A percentile compares a stretch with the other conserved stretches of the same genome.
phyloP scores from a whole-genome alignment of 2,113 vertebrate genomes.

The Alethe diademata region DNA sequence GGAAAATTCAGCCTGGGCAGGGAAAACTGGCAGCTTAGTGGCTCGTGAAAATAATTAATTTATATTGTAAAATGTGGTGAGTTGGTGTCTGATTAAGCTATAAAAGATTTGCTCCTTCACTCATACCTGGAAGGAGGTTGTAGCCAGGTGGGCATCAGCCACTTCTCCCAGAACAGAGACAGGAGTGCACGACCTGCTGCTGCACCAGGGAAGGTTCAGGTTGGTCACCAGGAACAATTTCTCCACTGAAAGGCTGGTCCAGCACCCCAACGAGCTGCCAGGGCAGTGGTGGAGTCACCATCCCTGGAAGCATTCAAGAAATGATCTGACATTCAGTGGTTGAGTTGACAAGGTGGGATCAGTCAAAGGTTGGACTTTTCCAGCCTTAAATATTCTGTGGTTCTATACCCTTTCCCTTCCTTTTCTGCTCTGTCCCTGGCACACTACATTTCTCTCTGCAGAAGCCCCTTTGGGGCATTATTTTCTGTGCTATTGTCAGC shows the following conservation, averaged over 20 bases:
- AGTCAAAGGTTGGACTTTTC: neutral
- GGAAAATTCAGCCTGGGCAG: neutral
- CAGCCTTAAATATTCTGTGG: neutral
- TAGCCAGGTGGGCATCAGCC: neutral
- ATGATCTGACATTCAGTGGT: neutral
- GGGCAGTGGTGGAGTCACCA: too few relatives aligned
- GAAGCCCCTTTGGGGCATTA: neutral
- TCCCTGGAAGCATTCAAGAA: neutral
- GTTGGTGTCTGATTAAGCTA: neutral
- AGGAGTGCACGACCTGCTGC: neutral
- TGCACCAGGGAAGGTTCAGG: neutral
- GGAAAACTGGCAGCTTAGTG: neutral
- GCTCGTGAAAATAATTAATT: neutral
- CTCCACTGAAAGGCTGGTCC: neutral
- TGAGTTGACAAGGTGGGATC: neutral
- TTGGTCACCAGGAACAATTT: neutral
- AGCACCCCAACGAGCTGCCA: accelerated
- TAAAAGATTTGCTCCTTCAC: neutral
- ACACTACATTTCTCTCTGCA: neutral
- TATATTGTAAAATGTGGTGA: neutral
- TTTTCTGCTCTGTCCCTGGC: neutral
- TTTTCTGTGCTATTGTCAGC: neutral
- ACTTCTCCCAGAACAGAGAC: neutral
- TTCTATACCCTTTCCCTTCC: neutral
- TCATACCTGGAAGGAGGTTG: neutral